These are phyloP conservation scores for Enhydra lutris DNA, from an alignment of 2,113 vertebrate genomes.

Conservation along the genomic window DNA sequence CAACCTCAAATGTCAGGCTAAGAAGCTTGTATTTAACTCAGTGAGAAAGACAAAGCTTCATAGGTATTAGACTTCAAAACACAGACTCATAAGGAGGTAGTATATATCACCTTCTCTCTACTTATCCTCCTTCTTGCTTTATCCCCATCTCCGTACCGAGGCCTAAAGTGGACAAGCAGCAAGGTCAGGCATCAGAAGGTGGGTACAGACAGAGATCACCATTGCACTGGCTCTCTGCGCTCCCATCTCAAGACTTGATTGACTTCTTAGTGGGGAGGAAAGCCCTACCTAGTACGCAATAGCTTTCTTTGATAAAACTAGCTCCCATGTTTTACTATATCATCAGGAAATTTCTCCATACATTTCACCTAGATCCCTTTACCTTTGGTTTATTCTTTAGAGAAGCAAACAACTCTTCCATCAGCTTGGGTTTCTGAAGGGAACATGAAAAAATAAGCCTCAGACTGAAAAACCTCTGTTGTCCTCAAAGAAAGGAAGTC, in stretches of 20 bases:
- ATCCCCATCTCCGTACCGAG: neutral
- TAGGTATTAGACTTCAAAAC: neutral
- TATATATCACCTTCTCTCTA: neutral
- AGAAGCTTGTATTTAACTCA: neutral
- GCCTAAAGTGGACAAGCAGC: neutral
- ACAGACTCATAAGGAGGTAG: neutral
- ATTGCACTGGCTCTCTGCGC: neutral
- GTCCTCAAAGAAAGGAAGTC: constrained; percentile 56
- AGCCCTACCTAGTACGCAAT: neutral
- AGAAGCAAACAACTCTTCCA: constrained; percentile 40
- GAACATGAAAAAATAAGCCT: constrained; percentile 3
- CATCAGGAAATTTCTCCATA: constrained; percentile 34
- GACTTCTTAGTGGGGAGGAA: neutral
- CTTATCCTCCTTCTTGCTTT: neutral
- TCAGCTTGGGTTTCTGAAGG: constrained; percentile 42
- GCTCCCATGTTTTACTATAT: constrained; percentile 10
- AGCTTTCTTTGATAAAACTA: constrained; percentile 37
- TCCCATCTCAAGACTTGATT: neutral
- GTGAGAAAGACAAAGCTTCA: neutral
- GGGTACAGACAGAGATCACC: neutral
- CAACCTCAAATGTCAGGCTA: neutral
- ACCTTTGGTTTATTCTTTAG: constrained; percentile 41
- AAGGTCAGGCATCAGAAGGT: neutral
- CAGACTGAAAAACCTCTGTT: constrained; percentile 40
- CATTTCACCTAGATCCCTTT: constrained; percentile 14